phyloP scores from a whole-genome alignment of 1,140 invertebrate genomes.

The Ceratina australensis region DNA sequence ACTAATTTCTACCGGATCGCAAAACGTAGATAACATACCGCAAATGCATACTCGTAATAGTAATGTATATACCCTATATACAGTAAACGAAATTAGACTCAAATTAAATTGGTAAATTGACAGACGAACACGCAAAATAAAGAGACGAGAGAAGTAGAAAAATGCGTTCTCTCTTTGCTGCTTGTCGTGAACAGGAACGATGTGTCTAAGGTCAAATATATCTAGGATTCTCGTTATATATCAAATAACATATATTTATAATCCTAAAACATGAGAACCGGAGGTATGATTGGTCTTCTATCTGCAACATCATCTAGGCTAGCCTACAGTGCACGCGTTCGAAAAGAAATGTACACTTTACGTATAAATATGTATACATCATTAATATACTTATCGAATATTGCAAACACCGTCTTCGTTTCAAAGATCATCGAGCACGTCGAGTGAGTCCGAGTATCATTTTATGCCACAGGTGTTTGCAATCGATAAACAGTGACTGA shows the following conservation, averaged over 20 bases:
- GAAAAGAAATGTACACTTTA: not conserved
- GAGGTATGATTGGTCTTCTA: conserved; percentile 40
- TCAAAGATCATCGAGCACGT: conserved; percentile 2
- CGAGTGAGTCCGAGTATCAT: not conserved
- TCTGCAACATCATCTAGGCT: conserved; percentile 34
- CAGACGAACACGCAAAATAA: not conserved
- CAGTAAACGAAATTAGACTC: not conserved
- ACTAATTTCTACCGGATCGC: conserved; percentile 20
- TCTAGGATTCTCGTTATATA: conserved; percentile 29
- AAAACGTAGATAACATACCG: no score
- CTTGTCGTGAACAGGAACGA: conserved; percentile 26
- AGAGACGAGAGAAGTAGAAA: not conserved
- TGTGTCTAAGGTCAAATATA: conserved; percentile 19
- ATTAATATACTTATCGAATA: not conserved
- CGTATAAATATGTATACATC: not conserved
- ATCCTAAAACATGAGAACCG: conserved; percentile 45
- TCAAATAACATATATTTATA: not conserved
- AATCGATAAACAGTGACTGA: not conserved
- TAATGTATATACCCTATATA: not conserved
- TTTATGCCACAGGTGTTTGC: not conserved
- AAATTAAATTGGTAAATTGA: not conserved
- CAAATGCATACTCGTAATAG: conserved; percentile 24
- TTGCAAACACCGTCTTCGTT: conserved; percentile 2
- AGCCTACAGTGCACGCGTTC: conserved; percentile 33
- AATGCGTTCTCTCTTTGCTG: conserved; percentile 39